A percentile compares a stretch with the other conserved stretches of the same genome.
Conservation (phyloP, 2,797 vertebrate species). For the Neosilurus mollespiculum region DNA sequence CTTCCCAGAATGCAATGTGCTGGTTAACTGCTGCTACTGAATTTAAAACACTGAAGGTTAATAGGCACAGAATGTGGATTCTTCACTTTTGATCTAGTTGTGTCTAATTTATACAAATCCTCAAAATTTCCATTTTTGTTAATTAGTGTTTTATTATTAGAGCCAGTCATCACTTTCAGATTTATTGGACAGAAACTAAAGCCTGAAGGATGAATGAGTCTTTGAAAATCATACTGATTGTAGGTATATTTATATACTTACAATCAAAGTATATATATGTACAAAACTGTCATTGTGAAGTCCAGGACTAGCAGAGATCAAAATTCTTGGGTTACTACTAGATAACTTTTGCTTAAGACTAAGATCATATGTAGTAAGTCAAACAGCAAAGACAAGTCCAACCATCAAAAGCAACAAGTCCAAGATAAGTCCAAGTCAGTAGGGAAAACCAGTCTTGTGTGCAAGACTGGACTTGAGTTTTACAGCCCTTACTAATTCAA, state of each 20-base stretch:
- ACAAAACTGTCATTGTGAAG: background rate
- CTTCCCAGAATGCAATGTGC: conserved; percentile 45
- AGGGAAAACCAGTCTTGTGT: background rate
- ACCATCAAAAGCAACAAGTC: background rate
- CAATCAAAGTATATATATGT: too few species aligned
- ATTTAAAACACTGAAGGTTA: conserved; percentile 24
- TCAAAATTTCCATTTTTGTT: background rate
- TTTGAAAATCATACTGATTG: background rate
- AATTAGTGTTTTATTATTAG: background rate
- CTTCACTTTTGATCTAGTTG: conserved; percentile 1
- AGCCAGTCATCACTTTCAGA: background rate
- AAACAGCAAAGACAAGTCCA: background rate
- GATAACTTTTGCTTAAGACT: background rate
- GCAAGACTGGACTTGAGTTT: background rate
- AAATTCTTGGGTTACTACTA: background rate
- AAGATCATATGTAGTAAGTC: background rate
- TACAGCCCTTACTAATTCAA: background rate
- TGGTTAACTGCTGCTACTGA: conserved; percentile 66
- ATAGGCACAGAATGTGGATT: background rate
- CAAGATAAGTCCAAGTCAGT: conserved; percentile 2
- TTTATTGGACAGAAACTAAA: background rate
- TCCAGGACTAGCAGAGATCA: background rate
- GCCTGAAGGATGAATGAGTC: background rate
- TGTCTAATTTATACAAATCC: background rate
- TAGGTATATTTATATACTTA: background rate